A percentile compares a stretch with the other conserved stretches of the same genome.
Conservation (phyloP, 2,888 invertebrate species). For the Calameuta pallipes region DNA sequence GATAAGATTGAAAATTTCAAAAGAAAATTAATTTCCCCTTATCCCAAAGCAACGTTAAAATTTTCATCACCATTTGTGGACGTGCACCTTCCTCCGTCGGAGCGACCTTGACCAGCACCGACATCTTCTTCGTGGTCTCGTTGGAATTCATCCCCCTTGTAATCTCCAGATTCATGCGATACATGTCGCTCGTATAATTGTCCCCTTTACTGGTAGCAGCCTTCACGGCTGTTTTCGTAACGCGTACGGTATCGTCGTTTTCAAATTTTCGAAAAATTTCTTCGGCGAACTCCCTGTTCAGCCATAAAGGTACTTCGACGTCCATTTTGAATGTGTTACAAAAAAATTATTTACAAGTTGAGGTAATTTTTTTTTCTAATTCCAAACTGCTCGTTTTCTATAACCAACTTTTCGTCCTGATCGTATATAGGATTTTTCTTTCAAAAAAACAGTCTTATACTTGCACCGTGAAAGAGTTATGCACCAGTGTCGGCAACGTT, state of each 20-base stretch:
- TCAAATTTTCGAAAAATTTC: conserved; percentile 48
- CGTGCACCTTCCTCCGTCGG: conserved; percentile 63
- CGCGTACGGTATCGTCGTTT: conserved; percentile 44
- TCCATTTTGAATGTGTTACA: background rate
- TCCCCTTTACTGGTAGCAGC: conserved; percentile 59
- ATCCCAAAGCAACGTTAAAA: conserved; percentile 45
- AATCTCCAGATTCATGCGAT: conserved; percentile 45
- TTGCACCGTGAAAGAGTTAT: no score
- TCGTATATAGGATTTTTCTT: no score
- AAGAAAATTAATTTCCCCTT: conserved; percentile 56
- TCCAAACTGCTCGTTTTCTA: no score
- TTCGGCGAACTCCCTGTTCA: conserved; percentile 49
- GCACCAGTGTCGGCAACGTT: background rate
- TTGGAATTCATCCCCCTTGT: conserved; percentile 27
- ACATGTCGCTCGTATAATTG: conserved; percentile 62
- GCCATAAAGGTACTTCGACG: conserved; percentile 42
- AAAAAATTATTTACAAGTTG: no score
- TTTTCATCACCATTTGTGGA: conserved; percentile 48
- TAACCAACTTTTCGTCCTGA: no score
- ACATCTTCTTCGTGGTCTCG: conserved; percentile 40
- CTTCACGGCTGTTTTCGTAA: conserved; percentile 45
- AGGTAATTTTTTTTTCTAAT: no score
- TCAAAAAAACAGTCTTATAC: no score
- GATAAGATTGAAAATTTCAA: background rate
- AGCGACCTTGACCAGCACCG: conserved; percentile 55